A percentile compares a stretch with the other conserved stretches of the same genome.
These are phyloP conservation scores for Onthophagus sagittarius DNA, from an alignment of 2,888 invertebrate genomes.

Conservation along the genomic window DNA sequence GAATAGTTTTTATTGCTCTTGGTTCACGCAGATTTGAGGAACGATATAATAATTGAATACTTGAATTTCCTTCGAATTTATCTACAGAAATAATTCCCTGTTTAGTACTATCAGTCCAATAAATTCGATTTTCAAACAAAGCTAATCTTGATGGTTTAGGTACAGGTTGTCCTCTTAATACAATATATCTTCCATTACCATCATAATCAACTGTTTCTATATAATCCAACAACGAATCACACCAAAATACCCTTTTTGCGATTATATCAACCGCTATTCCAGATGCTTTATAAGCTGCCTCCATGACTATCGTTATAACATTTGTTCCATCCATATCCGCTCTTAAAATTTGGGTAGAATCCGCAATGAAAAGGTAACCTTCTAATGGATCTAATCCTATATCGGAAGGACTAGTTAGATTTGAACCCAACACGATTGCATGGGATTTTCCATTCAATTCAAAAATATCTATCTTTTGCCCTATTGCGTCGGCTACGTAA, in stretches of 20 bases:
- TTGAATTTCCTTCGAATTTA: conserved; percentile 75
- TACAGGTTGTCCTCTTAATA: conserved; percentile 77
- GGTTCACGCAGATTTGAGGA: conserved; percentile 78
- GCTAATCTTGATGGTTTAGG: conserved; percentile 82
- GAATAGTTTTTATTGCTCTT: conserved; percentile 78
- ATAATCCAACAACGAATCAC: conserved; percentile 91
- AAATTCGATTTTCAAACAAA: conserved; percentile 80
- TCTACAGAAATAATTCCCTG: conserved; percentile 85
- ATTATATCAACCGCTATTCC: conserved; percentile 91
- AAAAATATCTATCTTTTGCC: conserved; percentile 92
- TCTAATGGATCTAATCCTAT: conserved; percentile 88
- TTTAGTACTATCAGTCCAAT: conserved; percentile 89
- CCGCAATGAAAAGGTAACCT: conserved; percentile 85
- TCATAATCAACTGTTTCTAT: conserved; percentile 95
- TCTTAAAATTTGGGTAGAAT: conserved; percentile 75
- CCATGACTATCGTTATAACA: conserved; percentile 77
- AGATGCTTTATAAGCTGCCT: conserved; percentile 90
- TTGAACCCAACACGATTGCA: conserved; percentile 86
- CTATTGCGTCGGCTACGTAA: conserved; percentile 89
- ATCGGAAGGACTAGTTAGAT: conserved; percentile 86
- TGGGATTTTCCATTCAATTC: conserved; percentile 83
- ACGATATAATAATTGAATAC: conserved; percentile 76
- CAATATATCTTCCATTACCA: conserved; percentile 75
- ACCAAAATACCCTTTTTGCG: conserved; percentile 90
- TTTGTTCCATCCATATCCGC: conserved; percentile 95